phyloP scores from a whole-genome alignment of 2,797 vertebrate genomes.

The Schizopygopsis pylzovi region DNA sequence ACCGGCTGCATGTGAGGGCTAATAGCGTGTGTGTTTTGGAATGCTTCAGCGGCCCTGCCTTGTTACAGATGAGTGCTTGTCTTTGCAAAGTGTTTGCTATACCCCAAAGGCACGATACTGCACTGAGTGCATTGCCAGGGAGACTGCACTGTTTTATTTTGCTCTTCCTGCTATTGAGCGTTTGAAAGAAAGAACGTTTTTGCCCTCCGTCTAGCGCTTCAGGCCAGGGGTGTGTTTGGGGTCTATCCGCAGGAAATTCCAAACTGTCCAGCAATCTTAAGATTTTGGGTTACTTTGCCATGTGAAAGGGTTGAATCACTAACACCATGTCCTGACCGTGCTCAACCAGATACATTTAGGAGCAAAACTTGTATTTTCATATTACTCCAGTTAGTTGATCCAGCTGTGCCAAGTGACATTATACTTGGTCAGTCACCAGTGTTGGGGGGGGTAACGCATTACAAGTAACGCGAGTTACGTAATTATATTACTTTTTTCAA shows the following conservation, averaged over 20 bases:
- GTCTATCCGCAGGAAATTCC: conserved; percentile 31
- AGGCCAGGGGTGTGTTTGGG: not conserved
- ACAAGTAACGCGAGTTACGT: no score
- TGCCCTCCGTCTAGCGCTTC: conserved; percentile 20
- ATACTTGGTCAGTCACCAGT: not conserved
- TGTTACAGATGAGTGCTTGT: conserved; percentile 47
- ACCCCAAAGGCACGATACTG: conserved; percentile 54
- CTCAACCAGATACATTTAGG: no score
- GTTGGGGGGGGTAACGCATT: no score
- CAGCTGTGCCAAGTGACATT: not conserved
- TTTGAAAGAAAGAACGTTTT: conserved; percentile 57
- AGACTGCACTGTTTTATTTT: conserved; percentile 64
- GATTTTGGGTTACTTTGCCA: not conserved
- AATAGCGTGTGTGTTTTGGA: conserved; percentile 67
- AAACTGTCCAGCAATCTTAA: not conserved
- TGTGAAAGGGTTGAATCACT: not conserved
- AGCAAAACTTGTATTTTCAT: not conserved
- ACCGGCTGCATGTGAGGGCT: conserved; percentile 62
- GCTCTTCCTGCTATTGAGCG: conserved; percentile 71
- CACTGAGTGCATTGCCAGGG: conserved; percentile 58
- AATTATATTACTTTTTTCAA: no score
- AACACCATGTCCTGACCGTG: not conserved
- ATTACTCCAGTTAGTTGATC: not conserved
- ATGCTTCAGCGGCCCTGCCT: conserved; percentile 63
- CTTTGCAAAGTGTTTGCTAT: conserved; percentile 33